Evolutionary conservation across 2,113 vertebrate species (phyloP).

Genomic region (Salvelinus namaycush): DNA sequence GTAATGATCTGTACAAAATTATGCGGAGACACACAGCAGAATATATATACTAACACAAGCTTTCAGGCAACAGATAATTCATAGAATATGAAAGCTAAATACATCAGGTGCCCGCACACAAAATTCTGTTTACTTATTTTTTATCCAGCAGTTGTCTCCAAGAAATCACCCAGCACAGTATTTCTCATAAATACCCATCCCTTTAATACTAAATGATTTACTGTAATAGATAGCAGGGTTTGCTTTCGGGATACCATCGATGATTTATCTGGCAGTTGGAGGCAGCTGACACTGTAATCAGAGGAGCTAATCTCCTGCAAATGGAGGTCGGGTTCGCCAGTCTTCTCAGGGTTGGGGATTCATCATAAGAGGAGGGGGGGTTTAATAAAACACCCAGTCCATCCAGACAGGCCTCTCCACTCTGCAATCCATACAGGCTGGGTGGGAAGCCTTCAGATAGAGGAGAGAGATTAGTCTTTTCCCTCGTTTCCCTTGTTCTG

Average conservation of each 20-base stretch:
- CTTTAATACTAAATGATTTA: conserved; percentile 73
- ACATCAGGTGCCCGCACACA: conserved; percentile 1
- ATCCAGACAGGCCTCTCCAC: conserved; percentile 44
- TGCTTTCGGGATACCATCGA: conserved; percentile 64
- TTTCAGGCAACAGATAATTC: conserved; percentile 52
- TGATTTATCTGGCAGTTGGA: conserved; percentile 73
- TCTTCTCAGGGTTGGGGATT: conserved; percentile 68
- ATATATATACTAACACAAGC: conserved; percentile 34
- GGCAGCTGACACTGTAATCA: conserved; percentile 74
- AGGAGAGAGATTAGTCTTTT: not conserved
- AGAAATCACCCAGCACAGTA: conserved; percentile 50
- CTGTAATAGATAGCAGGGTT: conserved; percentile 63
- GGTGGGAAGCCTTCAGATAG: conserved; percentile 13
- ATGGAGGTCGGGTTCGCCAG: conserved; percentile 68
- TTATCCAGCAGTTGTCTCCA: not conserved
- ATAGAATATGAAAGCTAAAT: conserved; percentile 18
- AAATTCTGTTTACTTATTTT: conserved; percentile 28
- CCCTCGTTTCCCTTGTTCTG: not conserved
- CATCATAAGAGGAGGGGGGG: conserved; percentile 63
- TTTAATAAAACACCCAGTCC: conserved; percentile 64
- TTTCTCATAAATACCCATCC: conserved; percentile 63
- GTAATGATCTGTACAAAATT: conserved; percentile 51
- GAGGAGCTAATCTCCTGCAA: conserved; percentile 73
- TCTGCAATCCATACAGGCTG: conserved; percentile 21
- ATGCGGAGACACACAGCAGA: conserved; percentile 26